Conservation (phyloP, 2,113 vertebrate genomes). For the Danionella cerebrum region DNA sequence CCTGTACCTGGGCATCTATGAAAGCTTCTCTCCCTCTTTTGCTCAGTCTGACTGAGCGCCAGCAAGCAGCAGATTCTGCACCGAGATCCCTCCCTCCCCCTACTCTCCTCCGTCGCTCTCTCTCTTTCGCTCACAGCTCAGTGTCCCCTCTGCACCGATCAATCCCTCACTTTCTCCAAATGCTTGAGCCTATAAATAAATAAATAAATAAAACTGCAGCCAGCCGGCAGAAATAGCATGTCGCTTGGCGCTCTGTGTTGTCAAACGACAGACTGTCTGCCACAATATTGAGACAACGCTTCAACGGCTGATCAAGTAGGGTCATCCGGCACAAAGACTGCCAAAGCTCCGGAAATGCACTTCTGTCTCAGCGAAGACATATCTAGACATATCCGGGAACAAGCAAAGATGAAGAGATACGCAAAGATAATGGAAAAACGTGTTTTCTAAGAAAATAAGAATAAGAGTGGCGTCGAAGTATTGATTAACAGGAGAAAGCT, state of each 20-base stretch:
- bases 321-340: not conserved
- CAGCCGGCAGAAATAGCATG: not conserved
- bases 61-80: conserved; percentile 13
- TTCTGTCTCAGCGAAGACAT: not conserved
- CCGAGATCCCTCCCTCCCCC: conserved; percentile 6
- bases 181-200: too few species aligned
- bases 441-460: too few species aligned
- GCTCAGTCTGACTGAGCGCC: conserved; percentile 19
- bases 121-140: not conserved
- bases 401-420: too few species aligned
- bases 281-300: conserved; percentile 25
- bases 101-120: conserved; percentile 1
- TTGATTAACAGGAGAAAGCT: too few species aligned
- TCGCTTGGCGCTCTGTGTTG: not conserved
- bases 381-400: too few species aligned
- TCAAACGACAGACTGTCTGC: conserved; percentile 1
- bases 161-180: conserved; percentile 32
- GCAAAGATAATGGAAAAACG: too few species aligned
- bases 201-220: not conserved
- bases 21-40: conserved; percentile 3
- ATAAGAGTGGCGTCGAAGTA: too few species aligned
- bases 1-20: conserved; percentile 1
- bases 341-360: not conserved
- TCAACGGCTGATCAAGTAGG: not conserved
- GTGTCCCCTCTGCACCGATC: conserved; percentile 35